Evolutionary conservation across 2,113 vertebrate genomes (phyloP).

Genomic region (Etia nguti): DNA sequence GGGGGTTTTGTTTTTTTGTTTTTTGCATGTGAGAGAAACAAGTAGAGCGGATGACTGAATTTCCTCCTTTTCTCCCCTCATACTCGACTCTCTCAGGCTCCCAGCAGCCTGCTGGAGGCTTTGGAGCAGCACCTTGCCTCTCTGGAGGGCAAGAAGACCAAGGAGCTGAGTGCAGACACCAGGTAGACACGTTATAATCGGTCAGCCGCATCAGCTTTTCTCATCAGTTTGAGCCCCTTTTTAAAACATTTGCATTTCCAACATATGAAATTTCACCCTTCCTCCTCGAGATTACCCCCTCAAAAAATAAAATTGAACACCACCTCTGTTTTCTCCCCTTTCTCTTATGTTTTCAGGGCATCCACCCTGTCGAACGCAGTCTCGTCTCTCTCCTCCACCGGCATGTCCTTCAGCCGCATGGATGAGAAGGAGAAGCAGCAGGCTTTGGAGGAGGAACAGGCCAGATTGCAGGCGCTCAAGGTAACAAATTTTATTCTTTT

Average conservation of each 20-base stretch:
- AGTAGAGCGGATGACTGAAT: neutral
- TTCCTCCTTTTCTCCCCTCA: neutral
- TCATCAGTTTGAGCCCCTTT: neutral
- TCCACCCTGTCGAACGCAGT: slow-evolving; percentile 86
- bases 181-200: slow-evolving; percentile 65
- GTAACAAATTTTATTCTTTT: slow-evolving; percentile 48
- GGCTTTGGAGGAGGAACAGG: slow-evolving; percentile 88
- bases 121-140: slow-evolving; percentile 92
- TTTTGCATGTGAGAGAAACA: neutral
- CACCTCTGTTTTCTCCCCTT: neutral
- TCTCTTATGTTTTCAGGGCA: slow-evolving; percentile 68
- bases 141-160: slow-evolving; percentile 91
- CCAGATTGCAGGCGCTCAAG: slow-evolving; percentile 86
- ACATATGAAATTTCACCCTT: neutral
- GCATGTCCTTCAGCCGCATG: slow-evolving; percentile 88
- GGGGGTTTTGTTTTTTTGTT: neutral
- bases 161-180: slow-evolving; percentile 83
- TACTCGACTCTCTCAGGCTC: slow-evolving; percentile 72
- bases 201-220: neutral
- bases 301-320: neutral
- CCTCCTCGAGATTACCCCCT: neutral
- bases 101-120: slow-evolving; percentile 90
- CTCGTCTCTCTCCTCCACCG: slow-evolving; percentile 85
- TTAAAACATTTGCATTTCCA: neutral
- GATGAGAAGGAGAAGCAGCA: slow-evolving; percentile 90